These are phyloP conservation scores for Aegotheles bennettii DNA, from an alignment of 2,113 vertebrate genomes.

Conservation along the genomic window DNA sequence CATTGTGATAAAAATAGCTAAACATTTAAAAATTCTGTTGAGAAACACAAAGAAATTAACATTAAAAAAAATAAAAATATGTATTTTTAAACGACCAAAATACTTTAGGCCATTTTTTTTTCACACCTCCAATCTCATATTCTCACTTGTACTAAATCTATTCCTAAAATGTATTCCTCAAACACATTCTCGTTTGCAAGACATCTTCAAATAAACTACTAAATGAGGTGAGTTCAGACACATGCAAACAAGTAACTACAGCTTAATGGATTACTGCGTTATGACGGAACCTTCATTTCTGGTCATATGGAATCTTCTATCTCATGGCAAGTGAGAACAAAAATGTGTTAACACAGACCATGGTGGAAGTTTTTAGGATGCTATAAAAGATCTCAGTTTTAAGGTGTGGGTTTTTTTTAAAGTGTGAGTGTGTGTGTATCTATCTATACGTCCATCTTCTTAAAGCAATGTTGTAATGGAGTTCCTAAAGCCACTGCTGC, in stretches of 20 bases:
- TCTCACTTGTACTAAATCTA: neutral
- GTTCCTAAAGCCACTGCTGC: rapidly evolving
- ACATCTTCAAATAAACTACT: neutral
- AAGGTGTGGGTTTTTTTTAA: neutral
- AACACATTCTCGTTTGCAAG: neutral
- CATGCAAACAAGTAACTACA: neutral
- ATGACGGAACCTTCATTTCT: rapidly evolving
- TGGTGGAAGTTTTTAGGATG: rapidly evolving
- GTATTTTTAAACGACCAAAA: neutral
- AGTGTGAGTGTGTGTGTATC: rapidly evolving
- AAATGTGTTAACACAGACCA: neutral
- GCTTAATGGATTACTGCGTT: neutral
- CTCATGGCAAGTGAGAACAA: neutral
- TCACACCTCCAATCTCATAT: neutral
- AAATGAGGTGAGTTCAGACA: neutral
- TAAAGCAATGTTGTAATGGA: neutral
- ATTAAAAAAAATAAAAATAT: too few species aligned
- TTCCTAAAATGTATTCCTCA: neutral
- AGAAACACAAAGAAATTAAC: neutral
- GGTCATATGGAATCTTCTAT: neutral
- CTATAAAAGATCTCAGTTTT: neutral
- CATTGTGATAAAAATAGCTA: neutral
- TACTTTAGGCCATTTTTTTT: neutral
- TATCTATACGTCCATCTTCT: neutral
- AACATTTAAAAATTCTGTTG: neutral